A percentile compares a stretch with the other conserved stretches of the same genome.
phyloP scores from a whole-genome alignment of 2,888 invertebrate species.

The Drosophila birchii region DNA sequence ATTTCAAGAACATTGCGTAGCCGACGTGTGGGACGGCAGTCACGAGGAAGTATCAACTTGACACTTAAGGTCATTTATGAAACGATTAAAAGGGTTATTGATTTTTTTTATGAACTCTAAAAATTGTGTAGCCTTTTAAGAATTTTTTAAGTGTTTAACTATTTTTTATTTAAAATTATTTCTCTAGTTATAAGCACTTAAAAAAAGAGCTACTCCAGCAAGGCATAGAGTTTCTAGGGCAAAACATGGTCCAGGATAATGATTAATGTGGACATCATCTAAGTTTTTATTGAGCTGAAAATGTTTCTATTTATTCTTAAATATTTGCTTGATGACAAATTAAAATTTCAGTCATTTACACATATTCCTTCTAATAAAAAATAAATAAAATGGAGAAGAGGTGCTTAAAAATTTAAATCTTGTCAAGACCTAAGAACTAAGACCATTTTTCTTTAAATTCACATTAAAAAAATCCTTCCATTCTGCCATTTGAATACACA shows the following conservation, averaged over 20 bases:
- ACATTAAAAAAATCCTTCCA: neutral
- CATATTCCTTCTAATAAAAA: neutral
- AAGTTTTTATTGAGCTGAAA: neutral
- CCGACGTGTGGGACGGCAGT: too few relatives aligned
- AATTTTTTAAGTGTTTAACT: neutral
- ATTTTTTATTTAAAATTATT: neutral
- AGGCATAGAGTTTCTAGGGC: fast-evolving
- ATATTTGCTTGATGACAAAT: neutral
- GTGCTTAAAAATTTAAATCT: neutral
- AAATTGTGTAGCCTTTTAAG: neutral
- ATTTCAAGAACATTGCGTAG: neutral
- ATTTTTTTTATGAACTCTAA: neutral
- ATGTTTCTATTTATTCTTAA: neutral
- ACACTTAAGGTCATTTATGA: neutral
- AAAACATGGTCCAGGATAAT: neutral
- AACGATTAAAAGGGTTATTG: neutral
- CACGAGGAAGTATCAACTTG: neutral
- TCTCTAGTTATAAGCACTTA: neutral
- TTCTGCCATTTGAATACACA: neutral
- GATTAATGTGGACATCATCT: neutral
- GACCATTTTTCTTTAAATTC: neutral
- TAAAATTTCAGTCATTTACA: neutral
- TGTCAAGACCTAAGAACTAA: too few relatives aligned
- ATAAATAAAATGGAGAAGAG: neutral
- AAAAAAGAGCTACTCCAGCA: neutral